Conservation (phyloP, 2,113 vertebrate genomes). For the Sinocyclocheilus rhinocerous region DNA sequence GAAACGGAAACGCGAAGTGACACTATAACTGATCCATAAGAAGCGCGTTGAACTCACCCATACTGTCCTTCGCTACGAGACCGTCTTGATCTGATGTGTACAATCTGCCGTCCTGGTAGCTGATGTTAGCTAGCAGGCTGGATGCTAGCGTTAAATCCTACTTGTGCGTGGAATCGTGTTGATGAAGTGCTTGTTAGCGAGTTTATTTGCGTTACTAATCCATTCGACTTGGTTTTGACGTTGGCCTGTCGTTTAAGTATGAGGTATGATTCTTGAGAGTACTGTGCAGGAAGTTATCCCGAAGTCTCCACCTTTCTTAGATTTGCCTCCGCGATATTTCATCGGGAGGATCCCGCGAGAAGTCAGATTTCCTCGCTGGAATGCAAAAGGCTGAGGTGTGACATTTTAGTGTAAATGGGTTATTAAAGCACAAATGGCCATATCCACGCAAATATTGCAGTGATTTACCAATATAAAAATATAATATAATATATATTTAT, state of each 20-base stretch:
- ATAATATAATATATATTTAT: neutral
- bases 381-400: neutral
- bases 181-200: constrained; percentile 23
- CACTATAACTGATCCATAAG: constrained; percentile 59
- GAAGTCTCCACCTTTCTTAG: constrained; percentile 82
- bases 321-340: constrained; percentile 73
- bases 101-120: constrained; percentile 61
- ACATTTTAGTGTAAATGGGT: neutral
- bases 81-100: constrained; percentile 61
- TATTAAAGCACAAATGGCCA: neutral
- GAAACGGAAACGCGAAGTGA: constrained; percentile 34
- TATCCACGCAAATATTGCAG: neutral
- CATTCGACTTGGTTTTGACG: constrained; percentile 63
- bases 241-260: constrained; percentile 22
- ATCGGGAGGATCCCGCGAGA: constrained; percentile 69
- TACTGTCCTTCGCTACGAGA: constrained; percentile 64
- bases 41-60: constrained; percentile 74
- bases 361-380: constrained; percentile 29
- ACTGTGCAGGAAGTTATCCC: constrained; percentile 75
- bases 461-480: neutral
- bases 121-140: constrained; percentile 62
- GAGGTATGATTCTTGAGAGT: constrained; percentile 55
- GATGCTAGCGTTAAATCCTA: constrained; percentile 52
- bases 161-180: constrained; percentile 29
- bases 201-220: constrained; percentile 54